phyloP scores from a whole-genome alignment of 2,888 invertebrate genomes.

The Caenorhabditis imperialis region DNA sequence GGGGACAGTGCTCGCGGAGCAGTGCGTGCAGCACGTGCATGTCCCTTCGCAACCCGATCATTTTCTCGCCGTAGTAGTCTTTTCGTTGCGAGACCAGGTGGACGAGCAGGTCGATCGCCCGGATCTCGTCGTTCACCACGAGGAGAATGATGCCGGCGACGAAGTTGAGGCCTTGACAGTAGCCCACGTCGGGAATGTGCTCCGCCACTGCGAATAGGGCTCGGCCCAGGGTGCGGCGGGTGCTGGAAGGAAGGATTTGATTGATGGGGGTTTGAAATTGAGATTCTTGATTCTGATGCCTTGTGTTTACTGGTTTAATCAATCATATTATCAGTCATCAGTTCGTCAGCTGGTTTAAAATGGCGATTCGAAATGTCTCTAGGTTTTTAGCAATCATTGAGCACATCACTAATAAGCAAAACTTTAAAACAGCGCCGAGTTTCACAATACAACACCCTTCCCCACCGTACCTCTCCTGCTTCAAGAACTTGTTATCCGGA shows the following conservation, averaged over 20 bases:
- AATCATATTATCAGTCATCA: too few species aligned
- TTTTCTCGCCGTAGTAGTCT: constrained; percentile 57
- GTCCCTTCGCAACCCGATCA: constrained; percentile 63
- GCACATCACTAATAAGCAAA: too few species aligned
- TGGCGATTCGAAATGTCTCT: too few species aligned
- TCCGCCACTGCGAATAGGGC: constrained; percentile 60
- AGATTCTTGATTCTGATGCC: too few species aligned
- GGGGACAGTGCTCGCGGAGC: constrained; percentile 53
- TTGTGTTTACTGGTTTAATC: too few species aligned
- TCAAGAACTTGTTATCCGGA: constrained; percentile 61
- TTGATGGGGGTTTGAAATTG: too few species aligned
- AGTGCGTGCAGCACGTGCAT: constrained; percentile 59
- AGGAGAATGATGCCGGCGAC: constrained; percentile 62
- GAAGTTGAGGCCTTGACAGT: constrained; percentile 68
- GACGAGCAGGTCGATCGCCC: constrained; percentile 60
- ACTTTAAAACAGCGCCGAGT: too few species aligned
- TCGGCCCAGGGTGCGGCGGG: constrained; percentile 53
- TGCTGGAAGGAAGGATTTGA: too few species aligned
- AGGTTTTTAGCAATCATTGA: too few species aligned
- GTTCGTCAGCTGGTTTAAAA: too few species aligned
- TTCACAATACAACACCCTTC: too few species aligned
- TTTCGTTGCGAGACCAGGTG: constrained; percentile 56
- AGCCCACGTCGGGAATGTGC: constrained; percentile 62
- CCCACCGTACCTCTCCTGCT: constrained; percentile 33
- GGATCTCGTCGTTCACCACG: constrained; percentile 55